phyloP scores from a whole-genome alignment of 35 echinoderm and acorn worm genomes.

The Lytechinus variegatus region DNA sequence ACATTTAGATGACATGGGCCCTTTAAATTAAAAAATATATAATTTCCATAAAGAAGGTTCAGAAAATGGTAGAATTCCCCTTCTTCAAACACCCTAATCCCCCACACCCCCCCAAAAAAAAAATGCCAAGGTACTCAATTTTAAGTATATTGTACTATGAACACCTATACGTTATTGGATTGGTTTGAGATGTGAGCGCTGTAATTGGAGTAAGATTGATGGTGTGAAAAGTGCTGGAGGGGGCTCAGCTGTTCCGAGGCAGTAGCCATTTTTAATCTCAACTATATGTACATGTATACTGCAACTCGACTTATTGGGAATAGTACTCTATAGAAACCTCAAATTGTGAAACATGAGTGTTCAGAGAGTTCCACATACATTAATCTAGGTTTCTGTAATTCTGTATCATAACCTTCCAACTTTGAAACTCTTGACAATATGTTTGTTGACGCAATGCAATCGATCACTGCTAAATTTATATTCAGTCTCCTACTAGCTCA shows the following conservation, averaged over 20 bases:
- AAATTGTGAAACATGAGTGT: background rate
- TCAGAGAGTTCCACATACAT: background rate
- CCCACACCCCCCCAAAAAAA: too few relatives aligned
- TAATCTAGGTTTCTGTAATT: background rate
- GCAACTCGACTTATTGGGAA: background rate
- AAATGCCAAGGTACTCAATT: background rate
- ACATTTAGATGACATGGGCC: too few relatives aligned
- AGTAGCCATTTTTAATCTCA: background rate
- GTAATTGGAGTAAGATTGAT: conserved; percentile 53
- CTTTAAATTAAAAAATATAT: too few relatives aligned
- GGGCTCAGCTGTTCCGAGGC: conserved; percentile 45
- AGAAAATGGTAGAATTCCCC: too few relatives aligned
- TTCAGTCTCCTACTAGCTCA: background rate
- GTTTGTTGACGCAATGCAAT: background rate
- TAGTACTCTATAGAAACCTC: background rate
- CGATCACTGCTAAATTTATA: background rate
- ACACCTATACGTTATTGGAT: conserved; percentile 12
- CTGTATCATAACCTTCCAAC: background rate
- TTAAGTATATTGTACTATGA: background rate
- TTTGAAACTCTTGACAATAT: background rate
- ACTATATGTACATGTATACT: background rate
- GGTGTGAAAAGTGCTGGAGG: conserved; percentile 37
- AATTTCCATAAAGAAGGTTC: too few relatives aligned
- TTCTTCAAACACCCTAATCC: too few relatives aligned
- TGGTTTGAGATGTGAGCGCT: background rate